Evolutionary conservation across 2,888 invertebrate genomes (phyloP).

Genomic region (Acleris emargana): DNA sequence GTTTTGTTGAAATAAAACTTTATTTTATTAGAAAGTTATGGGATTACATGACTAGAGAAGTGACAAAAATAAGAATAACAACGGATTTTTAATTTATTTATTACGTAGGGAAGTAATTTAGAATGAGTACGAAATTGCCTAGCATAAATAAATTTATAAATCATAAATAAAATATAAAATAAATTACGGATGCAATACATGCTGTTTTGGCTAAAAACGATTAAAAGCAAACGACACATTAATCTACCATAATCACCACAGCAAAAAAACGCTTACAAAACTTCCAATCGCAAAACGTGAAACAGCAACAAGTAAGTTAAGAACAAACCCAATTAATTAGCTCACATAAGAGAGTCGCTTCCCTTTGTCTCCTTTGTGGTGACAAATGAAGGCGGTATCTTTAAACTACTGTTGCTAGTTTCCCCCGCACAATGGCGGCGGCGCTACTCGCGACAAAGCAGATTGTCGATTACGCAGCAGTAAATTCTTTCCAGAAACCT

Average conservation of each 20-base stretch:
- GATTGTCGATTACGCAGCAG: constrained; percentile 73
- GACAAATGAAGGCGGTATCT: constrained; percentile 64
- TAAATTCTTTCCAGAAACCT: constrained; percentile 75
- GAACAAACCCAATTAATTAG: constrained; percentile 71
- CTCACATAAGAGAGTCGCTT: constrained; percentile 64
- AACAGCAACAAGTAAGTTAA: constrained; percentile 58
- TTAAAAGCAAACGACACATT: not conserved
- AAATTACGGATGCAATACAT: too few relatives aligned
- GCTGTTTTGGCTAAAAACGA: not conserved
- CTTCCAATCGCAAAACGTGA: constrained; percentile 48
- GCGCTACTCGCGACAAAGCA: constrained; percentile 58
- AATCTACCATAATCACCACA: not conserved
- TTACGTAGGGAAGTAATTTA: too few relatives aligned
- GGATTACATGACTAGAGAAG: too few relatives aligned
- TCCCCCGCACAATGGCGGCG: constrained; percentile 58
- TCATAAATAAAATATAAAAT: too few relatives aligned
- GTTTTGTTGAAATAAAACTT: too few relatives aligned
- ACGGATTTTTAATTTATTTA: too few relatives aligned
- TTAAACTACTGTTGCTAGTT: constrained; percentile 50
- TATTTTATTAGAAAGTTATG: too few relatives aligned
- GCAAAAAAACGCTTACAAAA: not conserved
- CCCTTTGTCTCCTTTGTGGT: constrained; percentile 70
- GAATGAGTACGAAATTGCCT: too few relatives aligned
- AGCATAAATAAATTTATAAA: too few relatives aligned
- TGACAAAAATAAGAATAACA: too few relatives aligned